Evolutionary conservation across 92 coral and sea anemone species (phyloP), one percentile per base, ranked within the genome.

Genomic region (Porites divaricata): DNA sequence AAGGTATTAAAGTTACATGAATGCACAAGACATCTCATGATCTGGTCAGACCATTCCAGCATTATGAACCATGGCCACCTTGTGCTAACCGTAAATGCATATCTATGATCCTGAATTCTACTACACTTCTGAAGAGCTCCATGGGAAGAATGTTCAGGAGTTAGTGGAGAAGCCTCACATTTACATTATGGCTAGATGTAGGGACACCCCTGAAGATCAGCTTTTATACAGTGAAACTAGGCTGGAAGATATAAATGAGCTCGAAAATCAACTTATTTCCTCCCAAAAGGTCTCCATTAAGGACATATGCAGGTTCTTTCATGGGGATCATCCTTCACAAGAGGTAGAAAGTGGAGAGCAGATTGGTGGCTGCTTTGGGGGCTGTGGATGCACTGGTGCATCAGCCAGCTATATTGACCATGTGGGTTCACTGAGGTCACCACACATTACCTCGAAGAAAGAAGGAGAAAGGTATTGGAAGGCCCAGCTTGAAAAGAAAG

Each of bases 1-100:
- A 61, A 73, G 25, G 22, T 22, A 45, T 56, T 86, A 3, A 58
- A 23, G 22, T 3, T 10, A 10, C 15, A n/a, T 22, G 80, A 78
- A 41, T 45, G 59, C 41, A 77, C 84, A 58, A 21, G 89, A 12
- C 89, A 86, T 54, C 59, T 86, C 14, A 86, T 78, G 74, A 69
- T 86, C 57, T 86, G 84, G 89, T 69, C 48, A 22, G 89, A 86
- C 67, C 63, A 86, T 14, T 86, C 89, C 20, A 61, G 65, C 50
- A 67, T 84, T 52, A 74, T 71, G 76, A 84, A 61, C 57, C 87
- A 83, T 61, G 87, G 87, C 7, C 76, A 84, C 72, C 72, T 49
- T 52, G 68, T 84, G 14, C 28, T 74, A 6, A 74, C 59, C 20
- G 82, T 62, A 19, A 70, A 75, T 57, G 54, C 67, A 9, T n/a